Base-by-base conservation (phyloP, 2,888 invertebrate genomes). In the Byasa hedistus region DNA sequence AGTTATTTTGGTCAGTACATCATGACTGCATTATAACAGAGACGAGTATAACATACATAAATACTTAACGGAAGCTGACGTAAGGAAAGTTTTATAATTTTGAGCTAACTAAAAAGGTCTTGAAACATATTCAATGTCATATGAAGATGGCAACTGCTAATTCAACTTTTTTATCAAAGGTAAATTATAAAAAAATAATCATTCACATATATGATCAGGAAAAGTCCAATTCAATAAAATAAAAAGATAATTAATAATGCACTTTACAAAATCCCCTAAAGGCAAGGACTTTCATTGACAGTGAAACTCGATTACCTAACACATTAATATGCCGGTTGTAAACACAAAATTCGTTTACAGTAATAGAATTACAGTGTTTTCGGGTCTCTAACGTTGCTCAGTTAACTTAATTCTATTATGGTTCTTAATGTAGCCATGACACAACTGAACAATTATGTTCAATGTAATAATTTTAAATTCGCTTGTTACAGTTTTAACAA, bases 321-420 rank as follows among this genome's bases (percentile, higher is more conserved):
- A 60, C 60, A 61, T 61, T 61, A 61, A 22, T 61, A 61, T 61
- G 51, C 60, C 32, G 27, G 60, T 21, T 51, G 60, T 61, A 52
- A 17, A 52, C 52, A 51, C 60, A 21, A 61, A 61, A 61, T 61
- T 60, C 60, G 51, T 60, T 60, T 51, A 51, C 60, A 60, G 60
- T 52, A 60, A 60, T 27, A 32, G 27, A 60, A 52, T 60, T 60
- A 60, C 60, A 32, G 21, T 60, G 60, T 60, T 60, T 60, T 48
- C 60, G 51, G 51, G 51, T 60, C 60, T 21, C 59, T 48, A 60
- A 60, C 59, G 21, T 51, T 60, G 51, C 32, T 60, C 60, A 17
- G 52, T 60, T 60, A 60, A 27, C 60, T 52, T 21, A 60, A 60
- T 24, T 22, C 27, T 52, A 60, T 60, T 60, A 52, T 21, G 21